A percentile compares a stretch with the other conserved stretches of the same genome.
Evolutionary conservation across 2,113 vertebrate species (phyloP).

Genomic region (Hyaena hyaena): DNA sequence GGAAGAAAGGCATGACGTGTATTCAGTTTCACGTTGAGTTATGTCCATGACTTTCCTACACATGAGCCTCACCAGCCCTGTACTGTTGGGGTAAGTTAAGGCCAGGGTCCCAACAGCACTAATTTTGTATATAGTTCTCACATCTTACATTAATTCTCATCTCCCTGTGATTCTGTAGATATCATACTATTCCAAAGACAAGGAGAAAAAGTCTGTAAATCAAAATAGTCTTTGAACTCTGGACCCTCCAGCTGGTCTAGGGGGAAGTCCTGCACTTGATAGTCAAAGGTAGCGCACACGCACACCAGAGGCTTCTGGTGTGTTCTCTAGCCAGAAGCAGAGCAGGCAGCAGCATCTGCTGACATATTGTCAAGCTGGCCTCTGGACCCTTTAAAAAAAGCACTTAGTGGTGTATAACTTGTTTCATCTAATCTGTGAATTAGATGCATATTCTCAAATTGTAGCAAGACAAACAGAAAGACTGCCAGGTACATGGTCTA

Average conservation of each 20-base stretch:
- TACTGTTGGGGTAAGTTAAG: neutral
- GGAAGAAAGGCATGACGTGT: neutral
- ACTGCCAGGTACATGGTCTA: neutral
- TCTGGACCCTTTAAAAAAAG: neutral
- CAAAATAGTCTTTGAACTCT: neutral
- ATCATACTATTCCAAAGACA: neutral
- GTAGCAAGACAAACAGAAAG: neutral
- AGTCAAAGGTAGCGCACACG: neutral
- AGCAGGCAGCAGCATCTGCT: neutral
- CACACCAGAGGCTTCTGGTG: accelerated
- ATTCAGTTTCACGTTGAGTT: neutral
- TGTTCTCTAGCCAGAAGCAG: neutral
- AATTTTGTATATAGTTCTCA: no score
- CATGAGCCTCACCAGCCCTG: neutral
- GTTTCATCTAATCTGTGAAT: neutral
- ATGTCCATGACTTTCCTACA: neutral
- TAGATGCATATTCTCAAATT: neutral
- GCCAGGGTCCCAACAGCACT: neutral
- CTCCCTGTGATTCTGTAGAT: neutral
- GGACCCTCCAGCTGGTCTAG: neutral
- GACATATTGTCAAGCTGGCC: neutral
- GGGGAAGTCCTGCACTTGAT: neutral
- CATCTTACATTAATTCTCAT: neutral
- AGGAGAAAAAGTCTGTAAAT: no score
- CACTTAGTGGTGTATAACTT: neutral